Evolutionary conservation across 2,888 invertebrate species (phyloP), one percentile per base, ranked within the genome.

Genomic region (Liposcelis brunnea): DNA sequence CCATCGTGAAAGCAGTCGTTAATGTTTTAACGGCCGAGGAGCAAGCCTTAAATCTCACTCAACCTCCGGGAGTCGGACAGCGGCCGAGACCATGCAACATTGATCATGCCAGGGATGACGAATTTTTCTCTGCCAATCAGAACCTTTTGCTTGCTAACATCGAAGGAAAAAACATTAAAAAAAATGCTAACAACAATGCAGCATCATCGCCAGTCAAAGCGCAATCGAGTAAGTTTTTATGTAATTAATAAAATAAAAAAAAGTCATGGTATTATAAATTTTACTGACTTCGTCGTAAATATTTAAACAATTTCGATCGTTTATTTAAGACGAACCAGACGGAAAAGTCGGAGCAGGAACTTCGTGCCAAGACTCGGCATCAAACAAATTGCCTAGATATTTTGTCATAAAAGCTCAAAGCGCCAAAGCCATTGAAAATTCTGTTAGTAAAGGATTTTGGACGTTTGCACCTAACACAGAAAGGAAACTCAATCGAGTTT

Each of bases 41-140:
- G 56, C 71, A 72, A 51, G 71, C 73, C 7, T 68, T 75, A 8
- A 77, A 78, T 0, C 61, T 85, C 4, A 72, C 69, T 45, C 78
- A 80, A 55, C 84, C 84, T 1, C 63, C 69, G 5, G 82, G 82
- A 0, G 77, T 85, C 48, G 84, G 84, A 0, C 79, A 79, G 58
- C 66, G 80, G 43, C 85, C 85, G 1, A 72, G 75, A 52, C 78
- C 80, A 2, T 62, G 77, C n/a, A 67, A 71, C 0, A 62, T 71
- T 2, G 74, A 75, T 53, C 19, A 19, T n/a, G n/a, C 12, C 7
- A 12, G 16, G 40, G 19, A 14, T 26, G 26, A 26, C 26, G 26
- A 26, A 26, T 6, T 26, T 26, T 26, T 26, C 26, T 26, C 26
- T 6, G 26, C 26, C 8, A 26, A 26, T 26, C 26, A 26, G 26